A percentile compares a stretch with the other conserved stretches of the same genome.
Conservation (phyloP, 2,888 invertebrate species). For the Diarsia brunnea region DNA sequence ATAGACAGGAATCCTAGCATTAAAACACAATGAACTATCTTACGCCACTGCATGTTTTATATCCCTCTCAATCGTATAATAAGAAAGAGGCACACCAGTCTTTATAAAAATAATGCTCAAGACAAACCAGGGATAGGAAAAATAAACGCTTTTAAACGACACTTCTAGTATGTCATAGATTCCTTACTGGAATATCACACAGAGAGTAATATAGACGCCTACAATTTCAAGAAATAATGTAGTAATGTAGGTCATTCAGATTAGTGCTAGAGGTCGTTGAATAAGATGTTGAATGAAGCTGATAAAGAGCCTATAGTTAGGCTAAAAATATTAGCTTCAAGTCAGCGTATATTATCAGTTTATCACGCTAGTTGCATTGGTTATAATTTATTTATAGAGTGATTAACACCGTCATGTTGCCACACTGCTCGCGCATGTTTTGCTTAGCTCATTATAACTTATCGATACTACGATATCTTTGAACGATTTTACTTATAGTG, state of each 20-base stretch:
- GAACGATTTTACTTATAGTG: constrained; percentile 13
- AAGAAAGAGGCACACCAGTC: neutral
- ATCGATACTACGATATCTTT: constrained; percentile 21
- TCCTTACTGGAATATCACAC: neutral
- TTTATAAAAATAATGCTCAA: neutral
- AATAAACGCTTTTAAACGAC: neutral
- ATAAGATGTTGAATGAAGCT: constrained; percentile 23
- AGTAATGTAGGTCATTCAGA: constrained; percentile 27
- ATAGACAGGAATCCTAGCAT: neutral
- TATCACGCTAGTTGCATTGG: constrained; percentile 5
- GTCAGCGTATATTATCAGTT: neutral
- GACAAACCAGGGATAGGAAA: neutral
- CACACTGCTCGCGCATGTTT: constrained; percentile 31
- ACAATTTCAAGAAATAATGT: constrained; percentile 1
- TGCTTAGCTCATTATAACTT: constrained; percentile 15
- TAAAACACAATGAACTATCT: neutral
- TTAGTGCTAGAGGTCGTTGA: constrained; percentile 14
- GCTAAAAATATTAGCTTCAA: constrained; percentile 11
- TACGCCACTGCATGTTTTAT: too few species aligned
- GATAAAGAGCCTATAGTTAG: constrained; percentile 24
- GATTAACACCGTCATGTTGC: constrained; percentile 3
- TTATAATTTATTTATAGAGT: constrained; percentile 29
- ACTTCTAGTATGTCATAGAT: neutral
- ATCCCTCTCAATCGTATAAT: neutral
- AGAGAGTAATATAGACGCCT: neutral